Base-by-base conservation (phyloP, 2,797 vertebrate genomes). In the Oreochromis grahami region DNA sequence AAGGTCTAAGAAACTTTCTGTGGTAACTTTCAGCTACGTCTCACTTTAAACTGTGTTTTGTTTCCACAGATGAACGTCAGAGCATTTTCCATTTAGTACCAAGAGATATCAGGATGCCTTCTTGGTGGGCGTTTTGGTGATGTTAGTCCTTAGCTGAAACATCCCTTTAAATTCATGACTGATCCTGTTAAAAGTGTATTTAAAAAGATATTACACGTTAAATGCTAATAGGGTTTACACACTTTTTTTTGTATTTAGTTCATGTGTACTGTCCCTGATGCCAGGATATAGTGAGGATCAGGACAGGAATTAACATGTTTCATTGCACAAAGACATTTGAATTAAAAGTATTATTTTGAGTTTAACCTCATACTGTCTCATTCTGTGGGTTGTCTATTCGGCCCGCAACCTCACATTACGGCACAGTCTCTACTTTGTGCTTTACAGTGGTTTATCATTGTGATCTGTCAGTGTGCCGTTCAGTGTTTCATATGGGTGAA, bases 401-500 rank as follows among this genome's bases (percentile, higher is more conserved):
- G 29, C 48, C 32, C 3, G 1, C 19, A 48, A 17, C 60, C 13
- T 34, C 29, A 79, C 43, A 11, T 60, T 36, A 48, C 5, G 7
- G 13, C 55, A 60, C 11, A 63, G 8, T 26, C 24, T 60, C 41
- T 74, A 8, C 26, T 48, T 72, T 72, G 43, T 72, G 43, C 41
- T 72, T 45, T 72, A 29, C 26, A 50, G 26, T 48, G 43, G 9
- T 74, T 48, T 48, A 50, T 32, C 15, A 32, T 32, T 74, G 12
- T 58, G 45, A 41, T 41, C 65, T 41, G 6, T 55, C 7, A 80
- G 7, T 14, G 4, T 58, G 15, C 34, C 1, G 4, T 29, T 53
- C 6, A 5, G n/a, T 41, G 38, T 13, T 81, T 65, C 48, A 29
- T 56, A 24, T 88, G 83, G 88, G 87, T 89, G 86, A 90, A 90